Base-by-base conservation (phyloP, 2,113 vertebrate species). In the Lasiurus borealis region DNA sequence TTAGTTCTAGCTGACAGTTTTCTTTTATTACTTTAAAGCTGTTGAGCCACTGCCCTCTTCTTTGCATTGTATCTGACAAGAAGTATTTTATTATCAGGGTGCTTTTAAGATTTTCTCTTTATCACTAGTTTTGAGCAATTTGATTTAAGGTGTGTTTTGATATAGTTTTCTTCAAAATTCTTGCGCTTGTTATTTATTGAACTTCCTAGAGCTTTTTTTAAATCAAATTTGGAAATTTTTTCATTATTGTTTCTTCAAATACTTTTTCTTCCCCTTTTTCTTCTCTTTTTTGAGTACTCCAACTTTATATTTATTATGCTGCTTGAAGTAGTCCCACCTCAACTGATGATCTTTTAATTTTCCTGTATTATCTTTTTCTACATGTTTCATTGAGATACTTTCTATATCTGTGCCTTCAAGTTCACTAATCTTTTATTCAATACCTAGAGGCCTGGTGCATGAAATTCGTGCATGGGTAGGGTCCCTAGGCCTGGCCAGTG, bases 61-160 rank as follows among this genome's bases (percentile, higher is more conserved):
- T 76, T 78, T 73, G 82, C 66, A 52, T 89, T 66, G 59, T 85
- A 78, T 85, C 66, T 62, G 7, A 85, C 10, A 54, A 89, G 57
- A 81, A 73, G 40, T 40, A 16, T 62, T 62, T 90, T 76, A 76
- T 34, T 34, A 14, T 77, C 13, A 64, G 68, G 34, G 14, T 86
- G 8, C 52, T 82, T 94, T 90, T 82, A 80, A 72, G 44, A 90
- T 59, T 82, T 59, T 82, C 25, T 82, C 59, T 82, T 90, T 66
- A 57, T 62, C 18, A 29, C 3, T 90, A 57, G 29, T 73, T 82
- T 85, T 94, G 25, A 86, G 23, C 15, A 46, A 81, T 76, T 86
- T 85, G 23, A 77, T 87, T n/a, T 62, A 34, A 46, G 9, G 36
- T 46, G 1, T 76, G 31, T 46, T 31, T 93, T 90, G 34, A 23